Evolutionary conservation across 1,140 invertebrate genomes (phyloP), one percentile per base, ranked within the genome.

Genomic region (Orussus abietinus): DNA sequence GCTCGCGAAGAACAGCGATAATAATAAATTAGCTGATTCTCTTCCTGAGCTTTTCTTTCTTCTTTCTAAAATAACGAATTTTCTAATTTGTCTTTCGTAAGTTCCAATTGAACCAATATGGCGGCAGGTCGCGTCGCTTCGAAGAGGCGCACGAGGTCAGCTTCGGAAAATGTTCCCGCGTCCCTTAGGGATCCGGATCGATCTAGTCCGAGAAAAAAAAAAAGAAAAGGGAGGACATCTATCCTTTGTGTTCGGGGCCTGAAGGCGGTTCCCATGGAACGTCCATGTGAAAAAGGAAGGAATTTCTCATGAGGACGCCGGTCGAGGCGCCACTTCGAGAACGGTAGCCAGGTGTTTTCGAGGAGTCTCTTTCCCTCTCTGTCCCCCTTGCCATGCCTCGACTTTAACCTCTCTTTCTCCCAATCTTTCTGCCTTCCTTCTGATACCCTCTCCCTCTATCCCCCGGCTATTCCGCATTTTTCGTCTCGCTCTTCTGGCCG

Each of bases 311-410:
- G 53, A 64, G 55, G 52, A 53, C 49, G 44, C 40, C 49, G 42
- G 25, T 55, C 45, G 33, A 51, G 62, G 63, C 62, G 61, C 62
- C 64, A 65, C 58, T 60, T 57, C 35, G 36, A 57, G 50, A 44
- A 58, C 52, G 57, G 62, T 64, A 59, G 64, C 62, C 64, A 66
- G 64, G 64, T 65, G 64, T 65, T 66, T 62, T 33, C 39, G 49
- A 49, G 43, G 49, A 55, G 44, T 15, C 30, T 30, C 14, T 42
- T 31, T 26, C 6, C 47, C 35, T 13, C 36, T 9, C n/a, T 38
- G 18, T 34, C 31, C 42, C 40, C n/a, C 18, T 33, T 7, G 7
- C 31, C 14, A 7, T 17, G 15, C 34, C 18, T 36, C 34, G 3
- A 1, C 30, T 13, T n/a, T n/a, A n/a, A n/a, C n/a, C n/a, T n/a